Evolutionary conservation across 1,140 invertebrate genomes (phyloP).

Genomic region (Trichoplusia ni): DNA sequence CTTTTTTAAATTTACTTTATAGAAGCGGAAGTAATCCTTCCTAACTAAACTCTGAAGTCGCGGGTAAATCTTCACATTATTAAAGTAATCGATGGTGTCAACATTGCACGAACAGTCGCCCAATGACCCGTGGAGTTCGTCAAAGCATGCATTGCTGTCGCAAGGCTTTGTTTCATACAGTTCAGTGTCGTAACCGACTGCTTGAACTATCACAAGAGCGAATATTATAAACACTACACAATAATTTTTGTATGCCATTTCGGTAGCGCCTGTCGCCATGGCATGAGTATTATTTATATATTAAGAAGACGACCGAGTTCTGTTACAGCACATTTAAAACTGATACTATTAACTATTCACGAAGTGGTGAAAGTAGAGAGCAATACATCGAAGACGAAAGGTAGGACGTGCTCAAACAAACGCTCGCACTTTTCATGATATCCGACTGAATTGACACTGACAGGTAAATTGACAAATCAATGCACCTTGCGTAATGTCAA

Average conservation of each 20-base stretch:
- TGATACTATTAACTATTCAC: slow-evolving; percentile 32
- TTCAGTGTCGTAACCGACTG: slow-evolving; percentile 74
- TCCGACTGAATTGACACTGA: slow-evolving; percentile 36
- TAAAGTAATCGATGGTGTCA: slow-evolving; percentile 96
- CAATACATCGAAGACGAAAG: slow-evolving; percentile 33
- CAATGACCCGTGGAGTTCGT: slow-evolving; percentile 82
- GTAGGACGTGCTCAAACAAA: slow-evolving; percentile 47
- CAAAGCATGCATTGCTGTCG: slow-evolving; percentile 74
- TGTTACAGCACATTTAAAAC: slow-evolving; percentile 42
- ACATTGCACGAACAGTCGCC: slow-evolving; percentile 97
- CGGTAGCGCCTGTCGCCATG: slow-evolving; percentile 38
- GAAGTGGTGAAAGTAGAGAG: slow-evolving; percentile 44
- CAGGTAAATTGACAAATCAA: slow-evolving; percentile 9
- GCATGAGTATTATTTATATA: slow-evolving; percentile 40
- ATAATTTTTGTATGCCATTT: slow-evolving; percentile 73
- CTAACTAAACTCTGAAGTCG: slow-evolving; percentile 92
- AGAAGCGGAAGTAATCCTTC: slow-evolving; percentile 98
- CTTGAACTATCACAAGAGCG: slow-evolving; percentile 70
- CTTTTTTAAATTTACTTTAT: slow-evolving; percentile 96
- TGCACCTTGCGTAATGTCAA: neutral
- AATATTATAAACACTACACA: slow-evolving; percentile 77
- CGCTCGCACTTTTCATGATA: slow-evolving; percentile 46
- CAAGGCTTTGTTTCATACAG: slow-evolving; percentile 67
- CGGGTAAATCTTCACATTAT: slow-evolving; percentile 97
- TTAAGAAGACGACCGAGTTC: slow-evolving; percentile 25